Evolutionary conservation across 2,888 invertebrate species (phyloP), one percentile per base, ranked within the genome.

Genomic region (Ophion ventricosus): DNA sequence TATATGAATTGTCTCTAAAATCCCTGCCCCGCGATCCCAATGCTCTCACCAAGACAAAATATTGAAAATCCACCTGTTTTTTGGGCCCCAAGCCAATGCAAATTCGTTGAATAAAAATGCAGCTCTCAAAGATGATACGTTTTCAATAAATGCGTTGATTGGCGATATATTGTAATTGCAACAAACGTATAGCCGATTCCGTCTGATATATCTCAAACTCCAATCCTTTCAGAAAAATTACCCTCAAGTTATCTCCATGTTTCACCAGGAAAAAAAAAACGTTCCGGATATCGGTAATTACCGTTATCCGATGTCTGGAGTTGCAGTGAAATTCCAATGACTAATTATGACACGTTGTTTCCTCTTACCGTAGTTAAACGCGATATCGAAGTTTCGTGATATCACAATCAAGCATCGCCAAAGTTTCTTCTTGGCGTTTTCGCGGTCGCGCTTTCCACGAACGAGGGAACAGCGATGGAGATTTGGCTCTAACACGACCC

Each of bases 311-410:
- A 8, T 23, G 23, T 57, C 20, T 57, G 10, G 10, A 57, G 8
- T 57, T 10, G 23, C 10, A 23, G 20, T 57, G 20, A 57, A 23
- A 57, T 57, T 26, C 20, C 59, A n/a, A 77, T 77, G 66, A 77
- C 67, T 67, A 67, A 72, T 59, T n/a, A 67, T n/a, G 57, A 76
- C 66, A 57, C 61, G 20, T n/a, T 49, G 20, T 14, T 69, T 23
- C 54, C 66, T 67, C 59, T 23, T 26, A 4, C 14, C 49, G 49
- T 17, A 40, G 35, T 73, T 73, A 43, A 69, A 69, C 23, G 20
- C 61, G 80, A 74, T 56, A 70, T 80, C 56, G 63, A 80, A 80
- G 80, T 57, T 75, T 80, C 40, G 23, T 59, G 29, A 74, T 49
- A 59, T 49, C 73, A 26, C 56, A 56, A 56, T 49, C 57, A 49